Conservation (phyloP, 2,113 vertebrate species). For the Osmerus mordax region DNA sequence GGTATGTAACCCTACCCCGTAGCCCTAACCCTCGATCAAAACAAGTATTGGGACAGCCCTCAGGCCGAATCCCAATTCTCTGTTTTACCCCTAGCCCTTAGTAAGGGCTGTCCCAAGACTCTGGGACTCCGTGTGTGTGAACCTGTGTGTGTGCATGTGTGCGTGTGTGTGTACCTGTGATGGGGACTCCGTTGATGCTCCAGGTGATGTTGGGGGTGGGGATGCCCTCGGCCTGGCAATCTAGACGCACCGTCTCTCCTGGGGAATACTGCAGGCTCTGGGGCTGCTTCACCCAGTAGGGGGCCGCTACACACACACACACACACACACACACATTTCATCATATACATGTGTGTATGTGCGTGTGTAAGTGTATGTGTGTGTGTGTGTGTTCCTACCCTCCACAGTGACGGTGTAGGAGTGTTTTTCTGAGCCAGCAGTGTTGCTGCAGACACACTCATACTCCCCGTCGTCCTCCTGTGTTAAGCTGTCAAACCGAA, state of each 20-base stretch:
- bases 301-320: conserved; percentile 69
- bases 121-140: not conserved
- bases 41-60: no score
- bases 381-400: conserved; percentile 59
- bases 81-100: no score
- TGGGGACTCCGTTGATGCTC: conserved; percentile 78
- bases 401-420: conserved; percentile 77
- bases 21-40: no score
- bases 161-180: conserved; percentile 63
- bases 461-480: conserved; percentile 83
- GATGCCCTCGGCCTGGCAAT: conserved; percentile 79
- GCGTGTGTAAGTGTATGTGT: conserved; percentile 4
- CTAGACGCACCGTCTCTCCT: conserved; percentile 76
- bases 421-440: conserved; percentile 57
- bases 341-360: conserved; percentile 8
- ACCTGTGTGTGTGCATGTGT: not conserved
- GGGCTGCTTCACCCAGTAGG: conserved; percentile 76
- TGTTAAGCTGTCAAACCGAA: conserved; percentile 62
- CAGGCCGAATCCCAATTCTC: no score
- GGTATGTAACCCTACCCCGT: not conserved
- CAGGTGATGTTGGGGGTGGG: conserved; percentile 77
- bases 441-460: conserved; percentile 75
- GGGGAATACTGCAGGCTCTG: conserved; percentile 71
- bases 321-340: not conserved
- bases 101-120: no score